phyloP scores from a whole-genome alignment of 2,888 invertebrate species.

The Drosophila rubida region DNA sequence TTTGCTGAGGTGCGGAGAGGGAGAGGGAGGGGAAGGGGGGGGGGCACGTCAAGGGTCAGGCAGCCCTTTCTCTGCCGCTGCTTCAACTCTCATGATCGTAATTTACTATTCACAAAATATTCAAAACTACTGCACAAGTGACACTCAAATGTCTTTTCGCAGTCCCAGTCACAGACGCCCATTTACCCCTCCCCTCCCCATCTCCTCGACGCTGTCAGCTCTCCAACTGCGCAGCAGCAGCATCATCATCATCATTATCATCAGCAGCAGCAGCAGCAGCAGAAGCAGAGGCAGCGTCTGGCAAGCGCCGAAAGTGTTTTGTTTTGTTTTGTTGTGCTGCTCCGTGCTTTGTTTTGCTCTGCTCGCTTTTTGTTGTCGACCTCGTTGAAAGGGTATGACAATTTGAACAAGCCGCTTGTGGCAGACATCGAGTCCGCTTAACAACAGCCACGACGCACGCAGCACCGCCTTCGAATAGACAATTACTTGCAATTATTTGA shows the following conservation, averaged over 20 bases:
- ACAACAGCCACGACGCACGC: too few species aligned
- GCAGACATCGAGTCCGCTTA: constrained; percentile 18
- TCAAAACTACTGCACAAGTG: constrained; percentile 76
- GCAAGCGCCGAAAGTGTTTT: constrained; percentile 69
- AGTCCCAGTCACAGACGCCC: constrained; percentile 48
- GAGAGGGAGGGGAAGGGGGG: not conserved
- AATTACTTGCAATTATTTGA: constrained; percentile 2
- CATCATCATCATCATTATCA: constrained; percentile 13
- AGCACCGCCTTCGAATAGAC: too few species aligned
- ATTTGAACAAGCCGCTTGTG: constrained; percentile 27
- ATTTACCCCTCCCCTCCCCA: not conserved
- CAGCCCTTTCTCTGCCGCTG: constrained; percentile 4
- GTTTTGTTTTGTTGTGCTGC: constrained; percentile 18
- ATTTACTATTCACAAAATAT: constrained; percentile 78
- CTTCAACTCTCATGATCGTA: constrained; percentile 63
- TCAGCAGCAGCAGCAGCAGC: constrained; percentile 14
- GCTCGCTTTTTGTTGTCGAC: not conserved
- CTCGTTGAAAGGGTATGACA: constrained; percentile 27
- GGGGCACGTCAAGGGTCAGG: constrained; percentile 1
- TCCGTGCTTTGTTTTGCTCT: not conserved
- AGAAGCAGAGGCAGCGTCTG: constrained; percentile 40
- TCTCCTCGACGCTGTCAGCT: not conserved
- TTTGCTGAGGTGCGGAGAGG: not conserved
- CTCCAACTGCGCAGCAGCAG: constrained; percentile 14
- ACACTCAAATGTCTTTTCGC: constrained; percentile 76